Percentiles rank a stretch among this genome's conserved stretches.
These are phyloP conservation scores for Salvelinus sp. DNA, from an alignment of 2,113 vertebrate genomes.

Conservation along the genomic window DNA sequence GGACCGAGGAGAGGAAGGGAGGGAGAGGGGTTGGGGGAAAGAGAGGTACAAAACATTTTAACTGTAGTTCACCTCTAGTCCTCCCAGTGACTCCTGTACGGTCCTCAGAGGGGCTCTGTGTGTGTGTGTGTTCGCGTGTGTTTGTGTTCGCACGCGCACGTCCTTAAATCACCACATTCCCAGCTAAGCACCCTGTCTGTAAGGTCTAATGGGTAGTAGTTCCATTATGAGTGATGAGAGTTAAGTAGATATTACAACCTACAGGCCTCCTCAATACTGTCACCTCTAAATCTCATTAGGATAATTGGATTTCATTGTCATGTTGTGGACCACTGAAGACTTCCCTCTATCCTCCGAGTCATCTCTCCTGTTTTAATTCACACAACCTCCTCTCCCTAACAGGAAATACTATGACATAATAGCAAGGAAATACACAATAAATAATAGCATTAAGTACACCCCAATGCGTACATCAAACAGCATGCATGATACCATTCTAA, in stretches of 20 bases:
- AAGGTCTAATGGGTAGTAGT: slow-evolving; percentile 5
- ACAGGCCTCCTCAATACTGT: background rate
- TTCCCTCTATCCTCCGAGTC: background rate
- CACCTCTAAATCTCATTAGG: slow-evolving; percentile 18
- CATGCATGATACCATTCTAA: too few species aligned
- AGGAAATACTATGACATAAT: background rate
- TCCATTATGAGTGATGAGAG: background rate
- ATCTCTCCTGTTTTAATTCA: slow-evolving; percentile 8
- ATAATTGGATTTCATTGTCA: slow-evolving; percentile 16
- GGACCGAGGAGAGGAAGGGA: rapidly evolving
- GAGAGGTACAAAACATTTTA: too few species aligned
- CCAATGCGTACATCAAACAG: too few species aligned
- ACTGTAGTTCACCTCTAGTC: too few species aligned
- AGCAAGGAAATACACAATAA: too few species aligned
- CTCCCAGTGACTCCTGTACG: too few species aligned
- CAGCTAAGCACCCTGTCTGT: background rate
- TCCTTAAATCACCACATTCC: background rate
- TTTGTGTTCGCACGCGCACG: background rate
- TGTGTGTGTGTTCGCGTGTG: background rate
- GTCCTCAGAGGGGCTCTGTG: too few species aligned
- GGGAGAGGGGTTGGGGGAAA: too few species aligned
- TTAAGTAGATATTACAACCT: background rate
- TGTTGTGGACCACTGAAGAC: background rate
- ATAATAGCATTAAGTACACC: too few species aligned
- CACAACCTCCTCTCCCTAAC: background rate